Percentiles rank a stretch among this genome's conserved stretches.
phyloP scores from a whole-genome alignment of 2,113 vertebrate species.

The Rhombomys opimus region DNA sequence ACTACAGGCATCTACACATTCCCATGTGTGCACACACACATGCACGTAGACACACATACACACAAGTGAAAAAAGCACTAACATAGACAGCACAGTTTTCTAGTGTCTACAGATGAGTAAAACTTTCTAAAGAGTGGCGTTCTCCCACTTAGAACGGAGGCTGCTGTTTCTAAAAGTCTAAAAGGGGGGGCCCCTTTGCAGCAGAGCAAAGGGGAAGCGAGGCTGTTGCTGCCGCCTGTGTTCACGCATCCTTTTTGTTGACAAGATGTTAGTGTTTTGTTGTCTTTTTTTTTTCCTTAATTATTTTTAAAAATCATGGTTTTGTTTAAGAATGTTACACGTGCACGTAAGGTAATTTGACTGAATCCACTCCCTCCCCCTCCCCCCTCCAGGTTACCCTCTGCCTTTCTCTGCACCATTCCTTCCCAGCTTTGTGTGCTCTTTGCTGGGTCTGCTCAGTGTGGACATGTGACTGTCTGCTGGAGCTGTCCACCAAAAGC shows the following conservation, averaged over 20 bases:
- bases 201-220: background rate
- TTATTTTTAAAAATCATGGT: background rate
- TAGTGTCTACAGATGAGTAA: background rate
- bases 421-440: background rate
- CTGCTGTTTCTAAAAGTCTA: background rate
- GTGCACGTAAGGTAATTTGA: background rate
- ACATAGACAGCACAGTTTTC: background rate
- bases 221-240: too few relatives aligned
- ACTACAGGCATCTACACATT: background rate
- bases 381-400: background rate
- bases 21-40: background rate
- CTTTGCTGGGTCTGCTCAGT: background rate
- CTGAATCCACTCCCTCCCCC: background rate
- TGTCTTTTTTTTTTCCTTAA: background rate
- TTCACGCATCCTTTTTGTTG: background rate
- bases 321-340: background rate
- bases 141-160: background rate
- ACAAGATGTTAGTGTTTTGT: background rate
- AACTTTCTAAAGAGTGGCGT: background rate
- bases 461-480: background rate
- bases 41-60: background rate
- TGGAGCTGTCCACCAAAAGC: background rate
- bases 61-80: background rate
- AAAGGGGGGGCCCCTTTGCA: background rate
- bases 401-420: background rate